Conservation (phyloP, 2,797 vertebrate genomes). For the Scolopax bukidnonensis region DNA sequence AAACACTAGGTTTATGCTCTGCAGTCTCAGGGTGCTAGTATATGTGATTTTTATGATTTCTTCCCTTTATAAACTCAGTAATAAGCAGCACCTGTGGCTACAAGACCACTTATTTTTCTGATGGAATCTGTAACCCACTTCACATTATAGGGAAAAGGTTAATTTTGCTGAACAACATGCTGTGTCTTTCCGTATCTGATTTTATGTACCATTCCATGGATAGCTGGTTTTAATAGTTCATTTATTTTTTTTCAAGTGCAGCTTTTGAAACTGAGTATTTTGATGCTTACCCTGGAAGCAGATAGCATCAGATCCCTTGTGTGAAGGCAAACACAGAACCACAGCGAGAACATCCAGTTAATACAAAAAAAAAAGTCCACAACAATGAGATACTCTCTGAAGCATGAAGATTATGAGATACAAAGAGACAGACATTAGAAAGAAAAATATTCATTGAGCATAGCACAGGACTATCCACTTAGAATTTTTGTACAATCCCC, state of each 20-base stretch:
- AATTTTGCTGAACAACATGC: constrained; percentile 17
- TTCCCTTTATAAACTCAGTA: not conserved
- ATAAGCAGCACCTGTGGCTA: not conserved
- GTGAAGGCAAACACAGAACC: constrained; percentile 6
- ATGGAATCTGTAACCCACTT: not conserved
- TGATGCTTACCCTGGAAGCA: constrained; percentile 5
- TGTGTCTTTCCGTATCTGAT: not conserved
- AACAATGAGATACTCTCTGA: not conserved
- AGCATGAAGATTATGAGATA: not conserved
- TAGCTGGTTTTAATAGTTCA: constrained; percentile 19
- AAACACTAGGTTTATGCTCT: not conserved
- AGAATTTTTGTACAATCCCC: not conserved
- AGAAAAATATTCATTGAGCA: not conserved
- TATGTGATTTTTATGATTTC: not conserved
- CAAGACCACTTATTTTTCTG: not conserved
- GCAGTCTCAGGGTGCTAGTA: not conserved
- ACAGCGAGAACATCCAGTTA: constrained; percentile 28
- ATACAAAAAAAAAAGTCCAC: not conserved
- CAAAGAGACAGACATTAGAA: not conserved
- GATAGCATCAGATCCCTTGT: constrained; percentile 8
- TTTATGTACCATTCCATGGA: constrained; percentile 41
- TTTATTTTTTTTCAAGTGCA: constrained; percentile 45
- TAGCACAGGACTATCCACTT: not conserved
- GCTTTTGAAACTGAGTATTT: constrained; percentile 22
- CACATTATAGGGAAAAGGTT: not conserved